phyloP scores from a whole-genome alignment of 2,888 invertebrate species.

The Neoscelio sp. region DNA sequence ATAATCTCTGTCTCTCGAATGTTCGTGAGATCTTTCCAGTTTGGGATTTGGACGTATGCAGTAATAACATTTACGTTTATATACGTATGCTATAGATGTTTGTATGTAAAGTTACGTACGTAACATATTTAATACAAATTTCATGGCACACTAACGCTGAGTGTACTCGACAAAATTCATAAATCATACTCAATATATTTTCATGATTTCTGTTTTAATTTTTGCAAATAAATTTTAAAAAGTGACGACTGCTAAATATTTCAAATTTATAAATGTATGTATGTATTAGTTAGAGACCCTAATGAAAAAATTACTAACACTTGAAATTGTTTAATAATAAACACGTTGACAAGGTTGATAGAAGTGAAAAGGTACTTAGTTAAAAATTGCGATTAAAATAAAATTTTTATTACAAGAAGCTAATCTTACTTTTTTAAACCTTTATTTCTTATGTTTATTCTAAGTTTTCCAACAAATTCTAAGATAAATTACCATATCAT shows the following conservation, averaged over 20 bases:
- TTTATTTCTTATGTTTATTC: no score
- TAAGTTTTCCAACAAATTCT: no score
- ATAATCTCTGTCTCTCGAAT: conserved; percentile 46
- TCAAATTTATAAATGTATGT: conserved; percentile 5
- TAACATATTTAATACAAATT: conserved; percentile 18
- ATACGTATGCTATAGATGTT: neutral
- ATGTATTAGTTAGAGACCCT: no score
- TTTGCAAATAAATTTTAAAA: conserved; percentile 20
- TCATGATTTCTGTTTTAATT: conserved; percentile 12
- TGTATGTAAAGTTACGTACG: neutral
- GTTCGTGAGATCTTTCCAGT: conserved; percentile 6
- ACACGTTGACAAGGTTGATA: no score
- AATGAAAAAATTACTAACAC: no score
- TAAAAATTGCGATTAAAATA: no score
- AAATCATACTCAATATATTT: neutral
- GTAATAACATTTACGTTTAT: neutral
- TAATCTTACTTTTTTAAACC: no score
- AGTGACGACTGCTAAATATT: conserved; percentile 4
- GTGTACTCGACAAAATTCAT: conserved; percentile 10
- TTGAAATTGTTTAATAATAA: neutral
- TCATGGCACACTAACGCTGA: conserved; percentile 9
- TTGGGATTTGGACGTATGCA: conserved; percentile 13
- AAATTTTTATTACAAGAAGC: no score
- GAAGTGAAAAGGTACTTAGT: no score
- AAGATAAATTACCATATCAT: no score